These are phyloP conservation scores for Verasper variegatus DNA, from an alignment of 2,113 vertebrate genomes.

Conservation along the genomic window DNA sequence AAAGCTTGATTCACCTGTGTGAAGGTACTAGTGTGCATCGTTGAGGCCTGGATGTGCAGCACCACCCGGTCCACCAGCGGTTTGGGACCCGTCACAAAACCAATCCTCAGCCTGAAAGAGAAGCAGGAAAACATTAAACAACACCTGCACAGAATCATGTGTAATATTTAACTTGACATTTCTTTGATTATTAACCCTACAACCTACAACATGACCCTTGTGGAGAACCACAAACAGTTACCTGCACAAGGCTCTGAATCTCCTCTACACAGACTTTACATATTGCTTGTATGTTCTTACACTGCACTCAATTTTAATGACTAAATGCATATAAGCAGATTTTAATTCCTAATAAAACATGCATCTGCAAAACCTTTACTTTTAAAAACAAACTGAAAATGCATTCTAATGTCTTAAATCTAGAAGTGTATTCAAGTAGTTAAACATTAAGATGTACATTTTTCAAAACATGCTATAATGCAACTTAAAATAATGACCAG, in stretches of 20 bases:
- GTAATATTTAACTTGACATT: neutral
- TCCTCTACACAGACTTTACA: neutral
- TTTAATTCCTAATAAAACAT: no score
- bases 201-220: neutral
- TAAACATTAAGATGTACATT: no score
- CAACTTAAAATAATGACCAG: no score
- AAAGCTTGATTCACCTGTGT: constrained; percentile 85
- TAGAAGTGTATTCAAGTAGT: no score
- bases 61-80: constrained; percentile 88
- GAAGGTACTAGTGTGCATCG: constrained; percentile 92
- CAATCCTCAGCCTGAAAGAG: constrained; percentile 87
- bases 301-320: no score
- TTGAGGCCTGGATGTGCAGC: constrained; percentile 92
- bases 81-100: constrained; percentile 94
- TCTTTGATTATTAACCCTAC: neutral
- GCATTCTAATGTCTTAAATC: no score
- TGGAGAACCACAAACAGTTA: neutral
- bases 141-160: neutral
- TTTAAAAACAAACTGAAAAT: no score
- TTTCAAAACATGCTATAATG: no score
- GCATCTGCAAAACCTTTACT: no score
- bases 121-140: neutral
- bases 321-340: no score
- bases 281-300: neutral
- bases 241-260: neutral